phyloP scores from a whole-genome alignment of 2,113 vertebrate species.

The Colistium nudipinnis region DNA sequence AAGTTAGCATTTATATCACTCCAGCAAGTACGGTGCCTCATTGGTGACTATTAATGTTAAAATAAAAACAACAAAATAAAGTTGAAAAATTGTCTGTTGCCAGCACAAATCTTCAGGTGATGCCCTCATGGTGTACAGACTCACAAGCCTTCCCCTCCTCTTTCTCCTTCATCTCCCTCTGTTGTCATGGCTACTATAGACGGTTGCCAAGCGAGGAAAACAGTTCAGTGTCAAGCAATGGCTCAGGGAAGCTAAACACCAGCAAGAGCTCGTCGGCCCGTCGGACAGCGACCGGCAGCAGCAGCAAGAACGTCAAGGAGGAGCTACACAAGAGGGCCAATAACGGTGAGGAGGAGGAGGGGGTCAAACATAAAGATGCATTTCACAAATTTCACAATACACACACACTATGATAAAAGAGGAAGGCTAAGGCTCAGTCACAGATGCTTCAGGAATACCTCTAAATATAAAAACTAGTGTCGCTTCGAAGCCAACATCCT shows the following conservation, averaged over 20 bases:
- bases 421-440: background rate
- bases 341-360: slow-evolving; percentile 56
- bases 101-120: slow-evolving; percentile 17
- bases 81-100: slow-evolving; percentile 7
- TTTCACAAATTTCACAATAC: too few species aligned
- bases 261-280: slow-evolving; percentile 87
- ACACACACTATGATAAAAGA: slow-evolving; percentile 27
- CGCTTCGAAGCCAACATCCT: too few species aligned
- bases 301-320: slow-evolving; percentile 87
- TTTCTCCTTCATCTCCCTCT: slow-evolving; percentile 68
- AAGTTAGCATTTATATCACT: background rate
- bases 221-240: slow-evolving; percentile 91
- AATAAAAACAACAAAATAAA: background rate
- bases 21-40: background rate
- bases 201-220: slow-evolving; percentile 93
- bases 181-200: slow-evolving; percentile 97
- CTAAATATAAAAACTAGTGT: too few species aligned
- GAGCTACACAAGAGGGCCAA: slow-evolving; percentile 71
- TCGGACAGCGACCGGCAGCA: slow-evolving; percentile 84
- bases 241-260: slow-evolving; percentile 93
- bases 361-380: too few species aligned
- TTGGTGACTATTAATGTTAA: background rate
- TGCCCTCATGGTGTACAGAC: slow-evolving; percentile 42
- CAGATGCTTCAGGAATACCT: background rate
- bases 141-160: slow-evolving; percentile 26